A percentile compares a stretch with the other conserved stretches of the same genome.
Conservation (phyloP, 2,888 invertebrate species). For the Tenthredo livida region DNA sequence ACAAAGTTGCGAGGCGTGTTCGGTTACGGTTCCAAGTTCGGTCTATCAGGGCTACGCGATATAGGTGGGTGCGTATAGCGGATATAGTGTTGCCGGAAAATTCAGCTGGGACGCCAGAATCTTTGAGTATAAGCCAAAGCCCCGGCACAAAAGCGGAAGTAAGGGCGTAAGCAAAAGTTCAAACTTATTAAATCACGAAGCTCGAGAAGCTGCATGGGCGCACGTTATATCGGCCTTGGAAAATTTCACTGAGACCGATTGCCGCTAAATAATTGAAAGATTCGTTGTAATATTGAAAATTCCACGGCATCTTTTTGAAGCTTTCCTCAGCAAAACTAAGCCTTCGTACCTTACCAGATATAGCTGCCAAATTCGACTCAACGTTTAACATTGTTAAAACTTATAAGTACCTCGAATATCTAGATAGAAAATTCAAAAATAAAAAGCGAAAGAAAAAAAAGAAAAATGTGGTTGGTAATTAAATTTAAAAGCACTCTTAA, state of each 20-base stretch:
- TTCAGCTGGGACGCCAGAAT: conserved; percentile 19
- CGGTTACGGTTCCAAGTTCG: conserved; percentile 45
- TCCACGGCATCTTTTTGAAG: background rate
- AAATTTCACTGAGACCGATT: background rate
- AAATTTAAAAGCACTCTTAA: conserved; percentile 19
- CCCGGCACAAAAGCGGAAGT: conserved; percentile 24
- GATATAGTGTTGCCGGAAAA: conserved; percentile 23
- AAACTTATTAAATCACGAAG: conserved; percentile 22
- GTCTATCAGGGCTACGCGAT: conserved; percentile 23
- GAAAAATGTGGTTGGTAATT: conserved; percentile 24
- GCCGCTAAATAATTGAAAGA: conserved; percentile 15
- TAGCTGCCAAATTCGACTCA: background rate
- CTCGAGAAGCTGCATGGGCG: background rate
- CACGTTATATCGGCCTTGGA: background rate
- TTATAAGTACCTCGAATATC: background rate
- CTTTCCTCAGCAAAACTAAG: background rate
- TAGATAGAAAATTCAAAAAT: background rate
- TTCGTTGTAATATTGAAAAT: background rate
- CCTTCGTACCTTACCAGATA: background rate
- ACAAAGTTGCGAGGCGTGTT: conserved; percentile 49
- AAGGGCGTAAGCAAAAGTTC: conserved; percentile 31
- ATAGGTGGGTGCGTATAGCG: background rate
- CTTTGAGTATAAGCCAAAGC: conserved; percentile 20
- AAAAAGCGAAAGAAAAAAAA: background rate
- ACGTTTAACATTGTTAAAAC: conserved; percentile 12